A percentile compares a stretch with the other conserved stretches of the same genome.
These are phyloP conservation scores for Callimorpha dominula DNA, from an alignment of 2,888 invertebrate genomes.

Conservation along the genomic window DNA sequence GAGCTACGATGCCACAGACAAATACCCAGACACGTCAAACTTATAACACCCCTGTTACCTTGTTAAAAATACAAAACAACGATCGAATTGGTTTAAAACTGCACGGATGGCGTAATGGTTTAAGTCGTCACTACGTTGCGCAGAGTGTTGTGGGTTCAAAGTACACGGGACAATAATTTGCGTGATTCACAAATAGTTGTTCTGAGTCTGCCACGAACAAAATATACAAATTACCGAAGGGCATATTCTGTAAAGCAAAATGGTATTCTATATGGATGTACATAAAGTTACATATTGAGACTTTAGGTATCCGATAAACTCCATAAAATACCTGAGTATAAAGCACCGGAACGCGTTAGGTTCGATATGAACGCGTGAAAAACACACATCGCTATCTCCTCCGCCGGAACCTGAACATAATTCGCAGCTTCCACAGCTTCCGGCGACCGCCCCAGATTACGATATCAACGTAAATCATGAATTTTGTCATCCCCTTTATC, in stretches of 20 bases:
- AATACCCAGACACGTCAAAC: no score
- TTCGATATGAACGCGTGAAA: conserved; percentile 37
- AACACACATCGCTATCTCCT: conserved; percentile 43
- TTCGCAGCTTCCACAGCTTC: conserved; percentile 53
- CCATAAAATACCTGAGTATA: conserved; percentile 29
- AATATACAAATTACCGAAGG: neutral
- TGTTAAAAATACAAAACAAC: no score
- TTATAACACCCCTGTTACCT: no score
- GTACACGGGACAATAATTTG: no score
- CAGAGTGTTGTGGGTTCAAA: no score
- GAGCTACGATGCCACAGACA: no score
- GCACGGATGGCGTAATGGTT: no score
- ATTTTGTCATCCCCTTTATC: conserved; percentile 48
- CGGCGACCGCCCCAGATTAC: conserved; percentile 46
- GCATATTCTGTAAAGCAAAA: neutral
- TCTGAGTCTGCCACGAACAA: no score
- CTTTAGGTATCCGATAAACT: conserved; percentile 30
- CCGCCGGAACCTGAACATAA: conserved; percentile 46
- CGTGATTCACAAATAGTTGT: no score
- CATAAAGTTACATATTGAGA: conserved; percentile 3
- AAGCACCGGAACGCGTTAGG: conserved; percentile 29
- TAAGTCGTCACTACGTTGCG: no score
- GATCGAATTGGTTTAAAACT: no score
- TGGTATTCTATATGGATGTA: neutral
- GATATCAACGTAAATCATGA: conserved; percentile 55